Percentiles rank a stretch among this genome's conserved stretches.
These are phyloP conservation scores for Mungos mungo DNA, from an alignment of 2,113 vertebrate genomes.

Conservation along the genomic window DNA sequence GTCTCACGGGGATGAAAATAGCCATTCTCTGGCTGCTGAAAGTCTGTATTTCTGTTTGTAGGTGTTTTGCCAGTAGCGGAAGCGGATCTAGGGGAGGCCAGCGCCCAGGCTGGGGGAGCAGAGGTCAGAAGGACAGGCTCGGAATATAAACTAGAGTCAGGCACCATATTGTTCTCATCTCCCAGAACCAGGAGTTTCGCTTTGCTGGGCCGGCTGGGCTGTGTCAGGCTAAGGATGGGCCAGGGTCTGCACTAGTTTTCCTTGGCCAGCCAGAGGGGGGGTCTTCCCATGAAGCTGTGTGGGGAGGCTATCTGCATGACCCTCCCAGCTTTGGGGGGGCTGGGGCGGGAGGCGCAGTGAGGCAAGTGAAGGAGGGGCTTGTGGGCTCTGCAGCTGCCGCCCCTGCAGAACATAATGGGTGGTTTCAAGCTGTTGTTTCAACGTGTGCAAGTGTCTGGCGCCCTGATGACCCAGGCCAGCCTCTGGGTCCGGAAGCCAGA, in stretches of 20 bases:
- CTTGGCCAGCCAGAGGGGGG: neutral
- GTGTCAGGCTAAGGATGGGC: too few species aligned
- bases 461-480: neutral
- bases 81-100: neutral
- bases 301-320: neutral
- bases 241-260: neutral
- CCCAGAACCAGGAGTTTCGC: neutral
- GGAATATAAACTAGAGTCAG: neutral
- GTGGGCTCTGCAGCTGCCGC: neutral
- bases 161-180: neutral
- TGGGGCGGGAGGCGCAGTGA: neutral
- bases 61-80: neutral
- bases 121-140: neutral
- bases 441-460: neutral
- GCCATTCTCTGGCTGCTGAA: neutral
- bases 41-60: accelerated
- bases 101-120: neutral
- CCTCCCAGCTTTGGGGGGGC: slow-evolving; percentile 32
- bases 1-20: neutral
- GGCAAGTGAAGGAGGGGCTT: slow-evolving; percentile 49
- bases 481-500: slow-evolving; percentile 33
- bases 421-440: slow-evolving; percentile 42
- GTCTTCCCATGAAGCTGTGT: neutral
- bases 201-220: neutral
- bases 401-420: slow-evolving; percentile 41